These are phyloP conservation scores for Thalassarche chlororhynchos DNA, from an alignment of 2,113 vertebrate species.

Conservation along the genomic window DNA sequence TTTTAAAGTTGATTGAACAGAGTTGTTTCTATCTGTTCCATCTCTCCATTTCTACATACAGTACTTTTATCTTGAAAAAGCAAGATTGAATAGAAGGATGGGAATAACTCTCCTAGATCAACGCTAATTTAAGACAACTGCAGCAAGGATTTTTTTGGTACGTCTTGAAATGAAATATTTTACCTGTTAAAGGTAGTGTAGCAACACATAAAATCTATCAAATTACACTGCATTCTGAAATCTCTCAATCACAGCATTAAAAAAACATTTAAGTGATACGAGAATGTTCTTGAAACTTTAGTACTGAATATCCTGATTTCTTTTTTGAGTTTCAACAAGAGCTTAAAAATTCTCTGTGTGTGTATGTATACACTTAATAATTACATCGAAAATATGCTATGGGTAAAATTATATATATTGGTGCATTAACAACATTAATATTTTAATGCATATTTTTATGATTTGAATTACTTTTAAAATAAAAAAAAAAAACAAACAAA, in stretches of 20 bases:
- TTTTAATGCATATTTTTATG: not conserved
- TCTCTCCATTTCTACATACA: not conserved
- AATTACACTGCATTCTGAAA: not conserved
- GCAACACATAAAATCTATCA: not conserved
- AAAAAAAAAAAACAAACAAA: not conserved
- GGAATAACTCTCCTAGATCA: not conserved
- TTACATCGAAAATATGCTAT: not conserved
- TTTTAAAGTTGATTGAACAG: not conserved
- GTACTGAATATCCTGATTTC: not conserved
- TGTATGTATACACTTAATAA: not conserved
- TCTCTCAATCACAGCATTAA: not conserved
- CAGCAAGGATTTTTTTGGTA: not conserved
- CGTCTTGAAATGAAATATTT: not conserved
- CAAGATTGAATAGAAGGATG: not conserved
- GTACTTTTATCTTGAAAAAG: not conserved
- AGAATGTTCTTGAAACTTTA: not conserved
- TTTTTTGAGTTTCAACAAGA: not conserved
- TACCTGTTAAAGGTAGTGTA: not conserved
- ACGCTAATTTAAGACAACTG: not conserved
- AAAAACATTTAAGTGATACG: not conserved
- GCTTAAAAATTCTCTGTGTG: not conserved
- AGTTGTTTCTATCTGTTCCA: conserved; percentile 8
- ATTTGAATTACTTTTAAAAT: not conserved
- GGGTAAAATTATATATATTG: not conserved
- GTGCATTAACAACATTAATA: not conserved